Base-by-base conservation (phyloP, 2,797 vertebrate genomes). In the Schizopygopsis malacanthus region DNA sequence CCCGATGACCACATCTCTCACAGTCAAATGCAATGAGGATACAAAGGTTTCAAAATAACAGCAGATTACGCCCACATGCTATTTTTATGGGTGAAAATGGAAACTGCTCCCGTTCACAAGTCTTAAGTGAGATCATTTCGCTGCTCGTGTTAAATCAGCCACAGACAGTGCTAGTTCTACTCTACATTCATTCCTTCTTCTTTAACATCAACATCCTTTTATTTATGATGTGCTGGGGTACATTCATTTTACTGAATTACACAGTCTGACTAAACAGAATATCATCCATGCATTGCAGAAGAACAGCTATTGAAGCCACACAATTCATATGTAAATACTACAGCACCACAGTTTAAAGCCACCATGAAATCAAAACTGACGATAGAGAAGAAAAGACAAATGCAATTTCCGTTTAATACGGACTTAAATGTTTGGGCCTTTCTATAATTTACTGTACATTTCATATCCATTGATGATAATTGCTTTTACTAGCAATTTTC, bases 11-110 rank as follows among this genome's bases (percentile, higher is more conserved):
- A 71, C 47, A 70, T 77, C 67, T 86, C 72, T 80, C 33, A 59
- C 41, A 10, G 33, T 54, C 69, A 80, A 11, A 56, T 22, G 59
- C 37, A 25, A 54, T 25, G 33, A 78, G 45, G 63, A 81, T 87
- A n/a, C 37, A 78, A 78, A 82, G 45, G 87, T 13, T 83, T 86
- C 37, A 80, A 59, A 72, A 81, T 76, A 88, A 81, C 80, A 90
- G 47, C 67, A 80, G 76, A 88, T 85, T 67, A 79, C 52, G 28
- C 15, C 47, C 20, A 59, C 71, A 25, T 39, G 39, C 50, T 73
- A 69, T 78, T 59, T 69, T 75, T 28, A 11, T 25, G 37, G 84
- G 52, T 54, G 61, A 81, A 59, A 50, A 87, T 52, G n/a, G 63
- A 81, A 80, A 78, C 16, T 4, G 81, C 70, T 75, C 47, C 28